A percentile compares a stretch with the other conserved stretches of the same genome.
Evolutionary conservation across 2,797 vertebrate species (phyloP).

Genomic region (Sciurus carolinensis): DNA sequence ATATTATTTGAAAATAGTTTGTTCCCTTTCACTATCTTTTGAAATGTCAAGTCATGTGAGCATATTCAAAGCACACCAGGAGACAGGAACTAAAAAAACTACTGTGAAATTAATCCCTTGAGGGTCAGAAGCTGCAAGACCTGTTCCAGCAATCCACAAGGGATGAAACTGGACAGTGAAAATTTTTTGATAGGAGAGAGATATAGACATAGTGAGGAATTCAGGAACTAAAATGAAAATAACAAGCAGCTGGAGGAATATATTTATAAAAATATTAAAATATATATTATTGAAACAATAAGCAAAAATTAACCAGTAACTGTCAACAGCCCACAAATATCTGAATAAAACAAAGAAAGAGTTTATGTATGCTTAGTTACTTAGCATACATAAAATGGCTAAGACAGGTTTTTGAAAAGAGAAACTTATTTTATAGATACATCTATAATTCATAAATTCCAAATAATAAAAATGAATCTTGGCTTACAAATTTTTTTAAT

Average conservation of each 20-base stretch:
- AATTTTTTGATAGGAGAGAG: neutral
- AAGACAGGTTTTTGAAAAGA: neutral
- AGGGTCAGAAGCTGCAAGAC: neutral
- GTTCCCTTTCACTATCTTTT: neutral
- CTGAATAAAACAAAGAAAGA: neutral
- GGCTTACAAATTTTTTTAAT: neutral
- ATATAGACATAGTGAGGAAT: neutral
- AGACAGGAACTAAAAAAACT: neutral
- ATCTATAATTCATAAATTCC: neutral
- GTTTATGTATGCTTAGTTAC: too few species aligned
- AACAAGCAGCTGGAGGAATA: neutral
- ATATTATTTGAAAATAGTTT: neutral
- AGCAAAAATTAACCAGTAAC: neutral
- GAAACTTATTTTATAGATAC: neutral
- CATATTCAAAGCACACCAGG: neutral
- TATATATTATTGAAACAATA: neutral
- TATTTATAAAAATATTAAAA: neutral
- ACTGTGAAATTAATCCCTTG: neutral
- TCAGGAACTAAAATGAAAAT: neutral
- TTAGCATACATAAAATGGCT: neutral
- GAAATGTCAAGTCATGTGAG: neutral
- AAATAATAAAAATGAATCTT: neutral
- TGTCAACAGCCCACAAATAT: neutral
- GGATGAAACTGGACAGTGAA: neutral
- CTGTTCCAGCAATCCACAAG: neutral